Conservation (phyloP, 2,797 vertebrate species). For the Pseudochirops cupreus region DNA sequence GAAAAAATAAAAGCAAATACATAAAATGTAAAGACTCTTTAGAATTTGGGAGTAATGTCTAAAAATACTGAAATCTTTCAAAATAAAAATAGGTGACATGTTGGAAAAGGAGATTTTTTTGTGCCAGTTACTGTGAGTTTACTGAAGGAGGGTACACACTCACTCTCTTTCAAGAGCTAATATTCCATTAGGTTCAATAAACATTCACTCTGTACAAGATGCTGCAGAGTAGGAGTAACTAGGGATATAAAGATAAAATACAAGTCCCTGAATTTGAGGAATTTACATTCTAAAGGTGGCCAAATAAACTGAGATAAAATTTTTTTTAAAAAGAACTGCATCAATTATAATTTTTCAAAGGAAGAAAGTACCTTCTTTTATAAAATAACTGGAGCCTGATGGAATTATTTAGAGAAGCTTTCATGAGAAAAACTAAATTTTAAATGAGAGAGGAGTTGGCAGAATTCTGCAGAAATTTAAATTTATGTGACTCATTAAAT, state of each 20-base stretch:
- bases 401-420: constrained; percentile 19
- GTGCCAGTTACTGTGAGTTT: constrained; percentile 10
- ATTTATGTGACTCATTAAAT: too few species aligned
- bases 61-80: constrained; percentile 18
- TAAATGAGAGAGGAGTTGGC: too few species aligned
- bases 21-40: not conserved
- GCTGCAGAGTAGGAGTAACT: not conserved
- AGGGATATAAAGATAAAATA: not conserved
- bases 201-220: not conserved
- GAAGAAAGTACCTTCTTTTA: not conserved
- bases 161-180: not conserved
- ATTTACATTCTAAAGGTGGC: not conserved
- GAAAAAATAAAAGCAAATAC: constrained; percentile 21
- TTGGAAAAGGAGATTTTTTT: not conserved
- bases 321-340: not conserved
- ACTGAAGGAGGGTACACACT: constrained; percentile 37
- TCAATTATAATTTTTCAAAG: not conserved
- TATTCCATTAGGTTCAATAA: constrained; percentile 19
- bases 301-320: not conserved
- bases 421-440: not conserved
- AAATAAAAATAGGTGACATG: not conserved
- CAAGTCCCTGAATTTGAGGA: not conserved
- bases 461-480: too few species aligned
- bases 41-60: not conserved
- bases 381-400: constrained; percentile 29